A percentile compares a stretch with the other conserved stretches of the same genome.
Conservation (phyloP, 2,888 invertebrate species). For the Drosophila percnosoma region DNA sequence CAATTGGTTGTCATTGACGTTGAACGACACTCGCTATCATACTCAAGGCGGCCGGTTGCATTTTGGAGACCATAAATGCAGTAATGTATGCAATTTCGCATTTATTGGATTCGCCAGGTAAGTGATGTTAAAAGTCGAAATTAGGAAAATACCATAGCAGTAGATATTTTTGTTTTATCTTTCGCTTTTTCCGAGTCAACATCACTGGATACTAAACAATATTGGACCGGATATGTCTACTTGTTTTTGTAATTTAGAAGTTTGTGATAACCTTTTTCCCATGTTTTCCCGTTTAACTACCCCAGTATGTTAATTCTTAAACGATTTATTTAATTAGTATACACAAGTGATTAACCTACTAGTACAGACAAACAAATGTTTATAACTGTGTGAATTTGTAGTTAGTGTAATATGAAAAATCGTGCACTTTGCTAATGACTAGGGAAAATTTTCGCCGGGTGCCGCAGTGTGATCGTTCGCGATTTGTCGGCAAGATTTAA, state of each 20-base stretch:
- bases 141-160: not conserved
- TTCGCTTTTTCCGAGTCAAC: not conserved
- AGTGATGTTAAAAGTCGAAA: not conserved
- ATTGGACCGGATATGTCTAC: not conserved
- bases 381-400: slow-evolving; percentile 35
- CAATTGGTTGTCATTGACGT: slow-evolving; percentile 88
- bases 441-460: slow-evolving; percentile 17
- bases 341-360: not conserved
- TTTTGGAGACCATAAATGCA: slow-evolving; percentile 88
- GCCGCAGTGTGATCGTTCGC: not conserved
- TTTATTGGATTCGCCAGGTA: not conserved
- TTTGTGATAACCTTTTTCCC: not conserved
- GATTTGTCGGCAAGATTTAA: slow-evolving; percentile 10
- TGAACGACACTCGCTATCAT: slow-evolving; percentile 84
- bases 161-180: not conserved
- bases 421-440: slow-evolving; percentile 21
- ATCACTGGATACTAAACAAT: not conserved
- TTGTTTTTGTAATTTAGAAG: not conserved
- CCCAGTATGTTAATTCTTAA: not conserved
- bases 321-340: not conserved
- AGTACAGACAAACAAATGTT: not conserved
- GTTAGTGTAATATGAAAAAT: slow-evolving; percentile 25
- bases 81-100: slow-evolving; percentile 52
- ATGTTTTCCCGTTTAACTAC: not conserved
- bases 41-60: slow-evolving; percentile 86